Evolutionary conservation across 1,140 invertebrate genomes (phyloP).

Genomic region (Stratiolaelaps scimitus): DNA sequence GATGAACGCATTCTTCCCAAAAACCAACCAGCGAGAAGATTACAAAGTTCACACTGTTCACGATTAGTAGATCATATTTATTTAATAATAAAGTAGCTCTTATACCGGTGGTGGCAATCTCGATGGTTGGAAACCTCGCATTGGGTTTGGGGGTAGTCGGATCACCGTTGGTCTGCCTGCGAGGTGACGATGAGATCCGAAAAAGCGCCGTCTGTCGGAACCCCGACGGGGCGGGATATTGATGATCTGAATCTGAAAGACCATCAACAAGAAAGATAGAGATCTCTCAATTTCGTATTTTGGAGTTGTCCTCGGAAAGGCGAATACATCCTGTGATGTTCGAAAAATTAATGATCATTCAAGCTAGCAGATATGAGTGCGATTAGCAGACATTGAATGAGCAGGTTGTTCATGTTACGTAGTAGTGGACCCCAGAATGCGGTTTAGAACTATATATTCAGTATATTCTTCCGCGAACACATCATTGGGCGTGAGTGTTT

Average conservation of each 20-base stretch:
- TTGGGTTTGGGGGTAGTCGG: slow-evolving; percentile 1
- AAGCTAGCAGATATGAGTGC: no score
- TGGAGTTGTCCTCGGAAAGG: no score
- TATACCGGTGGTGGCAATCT: not conserved
- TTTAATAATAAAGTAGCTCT: not conserved
- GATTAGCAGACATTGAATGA: no score
- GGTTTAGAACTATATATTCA: no score
- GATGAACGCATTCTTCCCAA: not conserved
- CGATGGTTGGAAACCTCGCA: slow-evolving; percentile 1
- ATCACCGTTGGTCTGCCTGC: slow-evolving; percentile 5
- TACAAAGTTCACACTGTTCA: not conserved
- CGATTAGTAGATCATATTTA: not conserved
- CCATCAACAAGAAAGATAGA: not conserved
- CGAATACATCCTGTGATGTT: no score
- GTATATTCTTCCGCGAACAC: no score
- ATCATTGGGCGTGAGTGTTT: no score
- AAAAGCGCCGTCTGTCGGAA: not conserved
- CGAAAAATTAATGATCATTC: no score
- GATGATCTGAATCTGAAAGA: slow-evolving; percentile 26
- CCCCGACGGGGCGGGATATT: slow-evolving; percentile 19
- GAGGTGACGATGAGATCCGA: slow-evolving; percentile 6
- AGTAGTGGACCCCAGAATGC: no score
- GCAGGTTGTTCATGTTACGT: no score
- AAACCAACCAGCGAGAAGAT: not conserved
- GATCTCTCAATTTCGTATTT: no score